These are phyloP conservation scores for Acanthococcus lagerstroemiae DNA, from an alignment of 2,888 invertebrate genomes.

Conservation along the genomic window DNA sequence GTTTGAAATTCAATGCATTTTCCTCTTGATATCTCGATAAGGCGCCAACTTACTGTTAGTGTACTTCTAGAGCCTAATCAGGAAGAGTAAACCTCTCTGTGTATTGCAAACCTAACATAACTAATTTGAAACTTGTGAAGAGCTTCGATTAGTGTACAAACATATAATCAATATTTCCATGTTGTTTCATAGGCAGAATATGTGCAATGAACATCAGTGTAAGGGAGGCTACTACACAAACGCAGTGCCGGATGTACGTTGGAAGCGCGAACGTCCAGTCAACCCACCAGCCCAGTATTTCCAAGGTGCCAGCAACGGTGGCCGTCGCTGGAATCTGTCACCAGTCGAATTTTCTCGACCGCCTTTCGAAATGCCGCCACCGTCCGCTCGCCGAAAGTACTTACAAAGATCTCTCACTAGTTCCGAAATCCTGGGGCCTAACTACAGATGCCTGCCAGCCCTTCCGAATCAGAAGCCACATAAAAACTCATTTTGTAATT, in stretches of 20 bases:
- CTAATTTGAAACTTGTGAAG: no score
- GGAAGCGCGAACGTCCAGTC: background rate
- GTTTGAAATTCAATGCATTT: no score
- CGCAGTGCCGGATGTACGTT: background rate
- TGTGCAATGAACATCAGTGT: background rate
- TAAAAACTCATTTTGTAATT: background rate
- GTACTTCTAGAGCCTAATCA: no score
- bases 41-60: no score
- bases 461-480: constrained; percentile 1
- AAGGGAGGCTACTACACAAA: background rate
- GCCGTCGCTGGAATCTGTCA: constrained; percentile 5
- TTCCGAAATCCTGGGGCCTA: constrained; percentile 5
- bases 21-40: no score
- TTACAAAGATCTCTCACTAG: constrained; percentile 13
- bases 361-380: constrained; percentile 11
- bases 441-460: background rate
- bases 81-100: no score
- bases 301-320: background rate
- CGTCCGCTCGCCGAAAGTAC: constrained; percentile 8
- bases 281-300: no score
- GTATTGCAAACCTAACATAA: no score
- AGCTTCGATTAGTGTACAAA: no score
- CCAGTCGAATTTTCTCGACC: background rate
- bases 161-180: no score
- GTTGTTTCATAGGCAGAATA: no score